phyloP scores from a whole-genome alignment of 2,888 invertebrate species.

The Gortyna flavago region DNA sequence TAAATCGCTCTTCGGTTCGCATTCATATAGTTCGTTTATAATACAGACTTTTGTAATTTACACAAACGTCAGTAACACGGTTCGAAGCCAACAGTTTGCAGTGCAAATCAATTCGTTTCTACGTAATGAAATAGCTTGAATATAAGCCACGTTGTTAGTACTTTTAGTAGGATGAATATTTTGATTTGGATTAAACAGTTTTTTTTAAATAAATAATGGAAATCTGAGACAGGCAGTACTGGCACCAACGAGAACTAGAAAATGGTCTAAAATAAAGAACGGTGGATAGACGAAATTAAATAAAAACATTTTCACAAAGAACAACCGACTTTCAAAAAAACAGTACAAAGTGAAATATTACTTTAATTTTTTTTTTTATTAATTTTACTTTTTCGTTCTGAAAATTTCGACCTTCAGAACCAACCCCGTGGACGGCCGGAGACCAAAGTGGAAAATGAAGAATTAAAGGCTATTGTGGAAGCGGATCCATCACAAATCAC shows the following conservation, averaged over 20 bases:
- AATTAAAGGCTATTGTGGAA: too few species aligned
- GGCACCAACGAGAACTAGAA: neutral
- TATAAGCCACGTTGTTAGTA: neutral
- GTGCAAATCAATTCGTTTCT: constrained; percentile 75
- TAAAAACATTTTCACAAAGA: neutral
- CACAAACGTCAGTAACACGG: constrained; percentile 74
- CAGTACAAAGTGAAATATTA: neutral
- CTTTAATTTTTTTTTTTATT: too few species aligned
- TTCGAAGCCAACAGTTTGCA: constrained; percentile 67
- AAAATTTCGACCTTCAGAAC: too few species aligned
- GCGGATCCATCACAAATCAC: too few species aligned
- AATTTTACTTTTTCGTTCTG: too few species aligned
- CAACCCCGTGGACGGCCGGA: too few species aligned
- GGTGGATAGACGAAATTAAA: neutral
- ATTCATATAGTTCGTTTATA: constrained; percentile 64
- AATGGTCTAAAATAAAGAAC: neutral
- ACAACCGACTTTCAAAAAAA: neutral
- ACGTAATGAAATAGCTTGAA: constrained; percentile 39
- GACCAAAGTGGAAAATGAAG: too few species aligned
- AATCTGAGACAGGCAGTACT: neutral
- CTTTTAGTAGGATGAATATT: constrained; percentile 9
- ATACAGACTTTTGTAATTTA: constrained; percentile 71
- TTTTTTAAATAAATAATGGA: neutral
- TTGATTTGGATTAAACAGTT: neutral
- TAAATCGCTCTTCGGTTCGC: constrained; percentile 62